Evolutionary conservation across 1,140 invertebrate species (phyloP).

Genomic region (Pseudachorutes palmiensis): DNA sequence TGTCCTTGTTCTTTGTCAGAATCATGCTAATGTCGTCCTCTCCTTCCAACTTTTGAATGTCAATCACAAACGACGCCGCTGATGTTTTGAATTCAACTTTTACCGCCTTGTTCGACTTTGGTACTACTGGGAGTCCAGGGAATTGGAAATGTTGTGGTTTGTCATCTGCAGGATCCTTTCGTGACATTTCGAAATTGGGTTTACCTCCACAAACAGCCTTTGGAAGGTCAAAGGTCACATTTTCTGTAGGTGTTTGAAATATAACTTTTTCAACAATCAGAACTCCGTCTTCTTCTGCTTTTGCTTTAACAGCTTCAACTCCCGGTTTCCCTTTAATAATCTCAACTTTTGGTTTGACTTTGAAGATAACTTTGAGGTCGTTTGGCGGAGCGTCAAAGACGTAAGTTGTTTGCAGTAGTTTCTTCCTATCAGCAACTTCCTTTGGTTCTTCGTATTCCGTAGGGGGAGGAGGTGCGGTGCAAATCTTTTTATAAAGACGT

Average conservation of each 20-base stretch:
- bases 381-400: not conserved
- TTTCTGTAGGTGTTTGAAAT: not conserved
- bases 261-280: not conserved
- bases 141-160: not conserved
- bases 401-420: not conserved
- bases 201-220: not conserved
- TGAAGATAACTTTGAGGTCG: not conserved
- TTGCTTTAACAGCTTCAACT: no score
- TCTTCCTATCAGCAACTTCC: not conserved
- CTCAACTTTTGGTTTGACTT: not conserved
- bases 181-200: not conserved
- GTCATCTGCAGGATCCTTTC: not conserved
- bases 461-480: not conserved
- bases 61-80: not conserved
- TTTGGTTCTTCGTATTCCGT: not conserved
- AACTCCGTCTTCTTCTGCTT: not conserved
- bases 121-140: not conserved
- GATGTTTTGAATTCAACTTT: not conserved
- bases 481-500: not conserved
- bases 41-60: not conserved
- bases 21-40: not conserved
- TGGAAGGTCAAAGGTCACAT: not conserved
- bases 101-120: not conserved
- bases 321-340: no score
- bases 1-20: not conserved